Base-by-base conservation (phyloP, 2,797 vertebrate species). In the Moxostoma hubbsi region DNA sequence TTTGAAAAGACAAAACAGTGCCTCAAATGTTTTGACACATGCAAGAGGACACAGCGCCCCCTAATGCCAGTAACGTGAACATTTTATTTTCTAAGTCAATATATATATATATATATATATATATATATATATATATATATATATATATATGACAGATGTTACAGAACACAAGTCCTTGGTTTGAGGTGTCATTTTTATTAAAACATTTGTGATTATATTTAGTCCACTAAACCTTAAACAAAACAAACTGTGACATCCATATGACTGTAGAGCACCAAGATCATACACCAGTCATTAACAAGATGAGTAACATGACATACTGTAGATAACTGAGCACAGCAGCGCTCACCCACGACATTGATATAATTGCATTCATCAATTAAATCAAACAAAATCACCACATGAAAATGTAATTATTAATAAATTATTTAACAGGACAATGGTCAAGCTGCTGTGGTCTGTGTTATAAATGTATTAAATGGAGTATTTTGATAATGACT, bases 201-300 rank as follows among this genome's bases (percentile, higher is more conserved):
- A 75, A 65, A 6, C 7, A 18, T 74, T 16, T 65, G 61, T 55
- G 50, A 75, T 61, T 59, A 59, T 43, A 63, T 63, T 24, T 59
- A 72, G 70, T 50, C 57, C 7, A 13, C 57, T 45, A 73, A 61
- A 49, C 15, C 5, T 62, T 62, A 62, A 63, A 63, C 61, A 24
- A 24, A 24, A 63, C 61, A 63, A 13, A 45, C 61, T 63, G 16
- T 61, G 70, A 61, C 16, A 71, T 36, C 16, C 11, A 50, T 11
- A 72, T 6, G 45, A 59, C 45, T 45, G 49, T 12, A 74, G 59
- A 54, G 13, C 50, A 74, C 12, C 47, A 8, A 24, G 18, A 74
- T 61, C 59, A 74, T 16, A 63, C 18, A 9, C 13, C 70, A 61
- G 8, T 62, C 16, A 73, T 62, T 53, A 73, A 59, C 70, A 73